A percentile compares a stretch with the other conserved stretches of the same genome.
These are phyloP conservation scores for Fissipunctia ypsillon DNA, from an alignment of 2,888 invertebrate species.

Conservation along the genomic window DNA sequence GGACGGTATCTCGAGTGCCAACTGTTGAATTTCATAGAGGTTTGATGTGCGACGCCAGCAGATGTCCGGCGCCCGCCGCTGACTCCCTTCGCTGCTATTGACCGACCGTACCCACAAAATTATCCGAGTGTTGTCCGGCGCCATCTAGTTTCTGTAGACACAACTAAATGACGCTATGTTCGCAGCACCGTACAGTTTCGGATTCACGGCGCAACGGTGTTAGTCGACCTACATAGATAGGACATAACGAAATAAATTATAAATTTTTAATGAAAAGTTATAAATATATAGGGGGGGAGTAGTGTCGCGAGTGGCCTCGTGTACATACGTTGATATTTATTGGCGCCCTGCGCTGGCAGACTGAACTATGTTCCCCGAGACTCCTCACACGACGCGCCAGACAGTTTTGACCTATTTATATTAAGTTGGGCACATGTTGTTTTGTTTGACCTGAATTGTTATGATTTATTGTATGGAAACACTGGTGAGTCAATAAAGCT, in stretches of 20 bases:
- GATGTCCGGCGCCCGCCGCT: constrained; percentile 40
- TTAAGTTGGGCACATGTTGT: constrained; percentile 89
- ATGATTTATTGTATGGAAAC: constrained; percentile 90
- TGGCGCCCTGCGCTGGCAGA: constrained; percentile 85
- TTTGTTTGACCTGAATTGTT: constrained; percentile 90
- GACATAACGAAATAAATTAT: constrained; percentile 90
- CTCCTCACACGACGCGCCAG: constrained; percentile 83
- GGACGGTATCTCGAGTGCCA: constrained; percentile 37
- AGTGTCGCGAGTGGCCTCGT: constrained; percentile 86
- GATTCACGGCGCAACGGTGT: constrained; percentile 70
- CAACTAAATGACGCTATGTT: constrained; percentile 62
- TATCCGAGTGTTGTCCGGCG: constrained; percentile 64
- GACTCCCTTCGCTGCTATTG: constrained; percentile 56
- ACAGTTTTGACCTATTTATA: constrained; percentile 87
- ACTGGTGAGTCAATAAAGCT: constrained; percentile 91
- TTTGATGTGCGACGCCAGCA: constrained; percentile 10
- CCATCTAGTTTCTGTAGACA: constrained; percentile 63
- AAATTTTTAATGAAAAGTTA: constrained; percentile 87
- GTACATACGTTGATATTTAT: constrained; percentile 90
- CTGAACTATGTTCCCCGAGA: constrained; percentile 78
- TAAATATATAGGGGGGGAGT: constrained; percentile 81
- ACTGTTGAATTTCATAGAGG: constrained; percentile 30
- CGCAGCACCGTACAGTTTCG: constrained; percentile 61
- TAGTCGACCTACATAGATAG: constrained; percentile 88
- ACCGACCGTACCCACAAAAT: constrained; percentile 59